A percentile compares a stretch with the other conserved stretches of the same genome.
Conservation (phyloP, 2,797 vertebrate species). For the Chiloscyllium punctatum region DNA sequence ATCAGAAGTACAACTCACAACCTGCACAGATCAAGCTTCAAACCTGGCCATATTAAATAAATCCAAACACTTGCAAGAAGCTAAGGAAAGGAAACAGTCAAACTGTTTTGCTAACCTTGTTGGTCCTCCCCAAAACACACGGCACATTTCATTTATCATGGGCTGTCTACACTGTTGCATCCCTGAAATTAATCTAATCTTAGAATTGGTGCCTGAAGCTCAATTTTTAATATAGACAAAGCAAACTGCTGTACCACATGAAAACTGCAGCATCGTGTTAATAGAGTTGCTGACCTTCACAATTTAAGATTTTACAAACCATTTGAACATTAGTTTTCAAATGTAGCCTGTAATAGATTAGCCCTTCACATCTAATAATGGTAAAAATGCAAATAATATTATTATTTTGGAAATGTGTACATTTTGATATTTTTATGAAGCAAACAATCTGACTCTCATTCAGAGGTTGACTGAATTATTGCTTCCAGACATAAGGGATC, state of each 20-base stretch:
- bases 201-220: slow-evolving; percentile 34
- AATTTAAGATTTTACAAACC: neutral
- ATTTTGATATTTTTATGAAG: neutral
- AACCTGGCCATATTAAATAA: neutral
- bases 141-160: slow-evolving; percentile 16
- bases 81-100: slow-evolving; percentile 23
- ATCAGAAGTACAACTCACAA: neutral
- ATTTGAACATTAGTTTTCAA: slow-evolving; percentile 32
- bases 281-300: slow-evolving; percentile 28
- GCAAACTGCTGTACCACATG: slow-evolving; percentile 14
- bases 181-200: slow-evolving; percentile 33
- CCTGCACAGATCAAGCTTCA: neutral
- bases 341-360: slow-evolving; percentile 15
- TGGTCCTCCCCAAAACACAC: slow-evolving; percentile 13
- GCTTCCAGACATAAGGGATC: neutral
- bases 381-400: neutral
- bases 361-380: slow-evolving; percentile 16
- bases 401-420: slow-evolving; percentile 21
- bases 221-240: slow-evolving; percentile 37
- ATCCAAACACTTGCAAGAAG: neutral
- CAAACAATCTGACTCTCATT: neutral
- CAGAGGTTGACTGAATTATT: neutral
- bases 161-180: slow-evolving; percentile 4
- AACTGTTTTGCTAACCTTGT: neutral
- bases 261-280: slow-evolving; percentile 26